Evolutionary conservation across 2,888 invertebrate genomes (phyloP).

Genomic region (Ectemnius lituratus): DNA sequence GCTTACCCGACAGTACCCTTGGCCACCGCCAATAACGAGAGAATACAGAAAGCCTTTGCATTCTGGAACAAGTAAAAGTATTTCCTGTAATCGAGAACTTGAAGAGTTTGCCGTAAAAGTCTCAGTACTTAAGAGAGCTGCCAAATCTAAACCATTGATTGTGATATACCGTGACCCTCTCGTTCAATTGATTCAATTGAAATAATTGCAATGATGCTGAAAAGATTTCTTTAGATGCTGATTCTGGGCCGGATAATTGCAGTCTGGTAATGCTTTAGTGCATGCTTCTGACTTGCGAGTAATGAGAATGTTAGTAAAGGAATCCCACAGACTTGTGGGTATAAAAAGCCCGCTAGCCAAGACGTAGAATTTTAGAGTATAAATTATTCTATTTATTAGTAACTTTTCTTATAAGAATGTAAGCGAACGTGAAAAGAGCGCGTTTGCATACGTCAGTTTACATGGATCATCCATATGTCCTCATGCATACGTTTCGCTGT

Average conservation of each 20-base stretch:
- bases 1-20: conserved; percentile 37
- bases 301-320: neutral
- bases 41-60: conserved; percentile 77
- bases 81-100: neutral
- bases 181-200: too few species aligned
- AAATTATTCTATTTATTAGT: conserved; percentile 17
- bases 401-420: conserved; percentile 18
- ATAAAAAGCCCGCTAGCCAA: neutral
- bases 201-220: too few species aligned
- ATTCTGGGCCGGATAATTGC: neutral
- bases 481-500: too few species aligned
- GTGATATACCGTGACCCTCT: neutral
- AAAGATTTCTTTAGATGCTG: too few species aligned
- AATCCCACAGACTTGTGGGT: neutral
- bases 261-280: neutral
- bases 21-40: conserved; percentile 68
- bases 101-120: neutral
- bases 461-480: too few species aligned
- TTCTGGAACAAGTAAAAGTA: conserved; percentile 76
- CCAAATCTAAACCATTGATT: neutral
- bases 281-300: neutral
- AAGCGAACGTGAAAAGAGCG: too few species aligned
- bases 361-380: conserved; percentile 9
- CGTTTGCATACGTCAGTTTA: too few species aligned
- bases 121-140: neutral